Conservation (phyloP, 1,140 invertebrate species). For the Forficula auricularia region DNA sequence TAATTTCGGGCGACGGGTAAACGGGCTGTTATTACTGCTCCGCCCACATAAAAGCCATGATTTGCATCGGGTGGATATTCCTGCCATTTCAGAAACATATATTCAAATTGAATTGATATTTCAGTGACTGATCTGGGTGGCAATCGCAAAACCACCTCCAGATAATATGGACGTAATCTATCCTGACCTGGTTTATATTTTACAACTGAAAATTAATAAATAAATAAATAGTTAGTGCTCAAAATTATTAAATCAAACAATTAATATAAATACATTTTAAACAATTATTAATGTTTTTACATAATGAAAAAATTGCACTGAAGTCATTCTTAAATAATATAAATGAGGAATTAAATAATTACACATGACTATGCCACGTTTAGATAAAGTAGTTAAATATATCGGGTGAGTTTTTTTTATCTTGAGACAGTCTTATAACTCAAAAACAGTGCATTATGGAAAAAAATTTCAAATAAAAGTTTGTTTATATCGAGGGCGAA, state of each 20-base stretch:
- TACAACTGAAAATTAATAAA: constrained; percentile 24
- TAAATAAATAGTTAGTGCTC: no score
- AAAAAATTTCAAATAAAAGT: no score
- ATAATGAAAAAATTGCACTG: neutral
- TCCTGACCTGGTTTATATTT: constrained; percentile 71
- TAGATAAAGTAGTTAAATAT: no score
- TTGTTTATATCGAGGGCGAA: no score
- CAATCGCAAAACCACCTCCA: constrained; percentile 71
- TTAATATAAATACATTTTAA: neutral
- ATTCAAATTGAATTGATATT: constrained; percentile 79
- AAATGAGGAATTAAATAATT: no score
- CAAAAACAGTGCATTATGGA: no score
- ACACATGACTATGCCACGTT: no score
- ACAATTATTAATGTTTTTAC: neutral
- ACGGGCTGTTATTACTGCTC: constrained; percentile 60
- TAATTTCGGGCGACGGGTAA: constrained; percentile 64
- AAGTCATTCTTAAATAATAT: no score
- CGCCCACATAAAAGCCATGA: constrained; percentile 88
- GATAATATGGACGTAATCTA: constrained; percentile 62
- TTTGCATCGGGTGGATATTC: constrained; percentile 98
- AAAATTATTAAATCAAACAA: neutral
- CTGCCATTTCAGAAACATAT: constrained; percentile 91
- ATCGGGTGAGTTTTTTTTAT: no score
- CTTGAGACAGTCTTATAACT: no score
- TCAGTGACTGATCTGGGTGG: constrained; percentile 63